These are phyloP conservation scores for Pseudomyrmex flavicornis DNA, from an alignment of 1,140 invertebrate genomes.

Conservation along the genomic window DNA sequence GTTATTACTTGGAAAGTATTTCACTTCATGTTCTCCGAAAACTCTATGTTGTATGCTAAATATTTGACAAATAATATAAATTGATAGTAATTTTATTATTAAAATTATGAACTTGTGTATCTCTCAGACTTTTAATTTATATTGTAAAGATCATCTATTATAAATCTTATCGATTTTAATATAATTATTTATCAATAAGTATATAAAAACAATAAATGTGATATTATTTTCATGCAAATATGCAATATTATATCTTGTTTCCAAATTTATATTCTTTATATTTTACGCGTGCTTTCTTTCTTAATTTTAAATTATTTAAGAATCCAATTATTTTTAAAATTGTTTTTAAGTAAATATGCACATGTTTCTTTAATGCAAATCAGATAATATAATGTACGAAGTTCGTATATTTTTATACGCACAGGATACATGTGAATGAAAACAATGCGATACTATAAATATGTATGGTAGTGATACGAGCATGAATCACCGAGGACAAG, in stretches of 20 bases:
- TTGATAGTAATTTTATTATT: not conserved
- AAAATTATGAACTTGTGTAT: not conserved
- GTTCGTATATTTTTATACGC: slow-evolving; percentile 2
- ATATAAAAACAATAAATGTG: not conserved
- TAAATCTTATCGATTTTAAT: not conserved
- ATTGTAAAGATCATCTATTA: not conserved
- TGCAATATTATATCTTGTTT: not conserved
- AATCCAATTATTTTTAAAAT: not conserved
- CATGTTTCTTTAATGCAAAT: too few species aligned
- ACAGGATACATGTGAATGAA: slow-evolving; percentile 32
- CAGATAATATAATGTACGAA: not conserved
- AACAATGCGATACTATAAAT: slow-evolving; percentile 68
- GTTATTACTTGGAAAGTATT: slow-evolving; percentile 16
- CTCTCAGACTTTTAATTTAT: not conserved
- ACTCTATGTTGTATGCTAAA: not conserved
- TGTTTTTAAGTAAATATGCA: slow-evolving; percentile 17
- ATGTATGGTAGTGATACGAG: slow-evolving; percentile 52
- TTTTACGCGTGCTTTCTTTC: not conserved
- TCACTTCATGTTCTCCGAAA: not conserved
- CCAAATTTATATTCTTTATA: not conserved
- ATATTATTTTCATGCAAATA: not conserved
- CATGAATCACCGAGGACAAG: slow-evolving; percentile 52
- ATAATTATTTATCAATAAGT: not conserved
- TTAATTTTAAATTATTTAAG: not conserved
- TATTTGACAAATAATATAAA: not conserved